Evolutionary conservation across 2,888 invertebrate genomes (phyloP), one percentile per base, ranked within the genome.

Genomic region (Philaethria dido): DNA sequence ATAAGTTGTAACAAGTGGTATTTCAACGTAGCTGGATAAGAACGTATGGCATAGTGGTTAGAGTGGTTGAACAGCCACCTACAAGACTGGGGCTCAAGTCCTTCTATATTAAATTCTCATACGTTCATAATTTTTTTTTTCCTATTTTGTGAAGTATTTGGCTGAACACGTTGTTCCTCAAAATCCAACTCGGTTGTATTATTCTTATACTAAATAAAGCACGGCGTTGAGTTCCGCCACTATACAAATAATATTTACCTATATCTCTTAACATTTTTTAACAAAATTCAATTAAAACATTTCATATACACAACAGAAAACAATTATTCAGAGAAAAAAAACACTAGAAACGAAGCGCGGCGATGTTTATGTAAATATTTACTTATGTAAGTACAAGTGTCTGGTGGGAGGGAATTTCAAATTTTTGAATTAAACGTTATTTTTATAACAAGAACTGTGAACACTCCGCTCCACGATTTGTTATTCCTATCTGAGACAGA

Each of bases 281-380:
- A 39, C 22, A 8, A n/a, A 57, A 57, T 57, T 20, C 55, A 57
- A 57, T 57, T 39, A 57, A 57, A 42, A 22, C 13, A 6, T 16
- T 16, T 57, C 42, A 22, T 42, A 22, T 42, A 16, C 25, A 25
- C 20, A n/a, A 22, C n/a, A 39, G 22, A 47, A n/a, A 22, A 57
- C 39, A 57, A n/a, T 57, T 57, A 57, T 57, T 57, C 57, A 42
- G n/a, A n/a, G n/a, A n/a, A 16, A 3, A 52, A 52, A 52, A 57
- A 42, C 4, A 42, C 57, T 25, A 57, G 42, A 57, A 22, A n/a
- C n/a, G 8, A 42, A 33, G n/a, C 39, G 33, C 42, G 44, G n/a
- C 63, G 52, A 63, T 71, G 71, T 72, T 73, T 73, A 74, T 74
- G 73, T 68, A 72, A 73, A 73, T 73, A 62, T 59, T n/a, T n/a